Base-by-base conservation (phyloP, 2,888 invertebrate genomes). In the Rutpela maculata region DNA sequence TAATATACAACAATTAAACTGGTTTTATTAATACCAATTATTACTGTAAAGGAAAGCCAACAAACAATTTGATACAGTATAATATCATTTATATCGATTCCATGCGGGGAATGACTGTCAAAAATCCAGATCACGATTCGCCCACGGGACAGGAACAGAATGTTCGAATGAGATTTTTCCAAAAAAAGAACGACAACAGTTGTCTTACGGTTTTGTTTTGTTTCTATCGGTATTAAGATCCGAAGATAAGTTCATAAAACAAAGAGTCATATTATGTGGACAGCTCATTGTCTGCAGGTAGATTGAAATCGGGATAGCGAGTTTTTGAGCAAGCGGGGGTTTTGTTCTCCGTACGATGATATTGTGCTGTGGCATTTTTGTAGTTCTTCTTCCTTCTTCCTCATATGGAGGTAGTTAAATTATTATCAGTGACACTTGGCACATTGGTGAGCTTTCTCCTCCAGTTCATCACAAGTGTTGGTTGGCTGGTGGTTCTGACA, bases 101-200 rank as follows among this genome's bases (percentile, higher is more conserved):
- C 62, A 35, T 62, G 31, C 3, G 3, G 62, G 26, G 11, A n/a
- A 62, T 62, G 62, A 62, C 62, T 31, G 15, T 60, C 18, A 12
- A 62, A 31, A 62, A 10, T n/a, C 15, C 19, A 35, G 10, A 62
- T 62, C 62, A 62, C 62, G 62, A 31, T 1, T 35, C 11, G 62
- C 62, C 62, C 62, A 62, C 31, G 35, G 62, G 62, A 59, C 15
- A n/a, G n/a, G 62, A 31, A 31, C 62, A 31, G 18, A 60, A 18
- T 11, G 26, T 60, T 60, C 26, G 18, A 26, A 26, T 62, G 31
- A 9, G 62, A 31, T n/a, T 35, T 35, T 26, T 26, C 18, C 31
- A 35, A 62, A 62, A 62, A 31, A 22, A 17, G 15, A 22, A 19
- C 19, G 59, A 19, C 19, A 12, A 59, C 19, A 11, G 11, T 5